Conservation (phyloP, 2,888 invertebrate genomes). For the Thecophora atra region DNA sequence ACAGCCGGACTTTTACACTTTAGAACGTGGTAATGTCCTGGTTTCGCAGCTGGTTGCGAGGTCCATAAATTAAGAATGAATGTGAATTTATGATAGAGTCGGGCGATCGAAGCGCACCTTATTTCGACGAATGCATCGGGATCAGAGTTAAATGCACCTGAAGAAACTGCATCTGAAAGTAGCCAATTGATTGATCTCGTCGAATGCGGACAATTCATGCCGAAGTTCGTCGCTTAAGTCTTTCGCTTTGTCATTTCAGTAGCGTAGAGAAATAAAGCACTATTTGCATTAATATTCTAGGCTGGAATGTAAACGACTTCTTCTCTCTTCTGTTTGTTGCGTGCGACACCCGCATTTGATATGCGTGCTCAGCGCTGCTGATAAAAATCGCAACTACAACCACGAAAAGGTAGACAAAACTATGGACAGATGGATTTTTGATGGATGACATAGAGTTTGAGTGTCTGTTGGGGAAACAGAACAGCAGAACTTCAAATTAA, state of each 20-base stretch:
- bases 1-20: not conserved
- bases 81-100: not conserved
- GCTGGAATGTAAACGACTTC: too few relatives aligned
- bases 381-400: constrained; percentile 7
- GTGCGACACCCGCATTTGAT: constrained; percentile 1
- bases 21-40: constrained; percentile 14
- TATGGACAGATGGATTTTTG: not conserved
- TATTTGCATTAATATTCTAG: too few relatives aligned
- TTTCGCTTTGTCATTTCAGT: not conserved
- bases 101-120: not conserved
- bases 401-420: not conserved
- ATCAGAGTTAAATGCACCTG: too few relatives aligned
- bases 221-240: constrained; percentile 3
- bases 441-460: constrained; percentile 8
- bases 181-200: too few relatives aligned
- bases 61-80: not conserved
- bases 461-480: not conserved
- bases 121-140: too few relatives aligned
- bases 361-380: constrained; percentile 16
- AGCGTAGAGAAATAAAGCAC: too few relatives aligned
- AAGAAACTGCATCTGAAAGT: too few relatives aligned
- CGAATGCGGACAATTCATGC: too few relatives aligned
- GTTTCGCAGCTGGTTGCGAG: not conserved
- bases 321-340: not conserved
- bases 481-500: not conserved